Percentiles rank a stretch among this genome's conserved stretches.
Conservation (phyloP, 2,888 invertebrate species). For the Diploptera punctata region DNA sequence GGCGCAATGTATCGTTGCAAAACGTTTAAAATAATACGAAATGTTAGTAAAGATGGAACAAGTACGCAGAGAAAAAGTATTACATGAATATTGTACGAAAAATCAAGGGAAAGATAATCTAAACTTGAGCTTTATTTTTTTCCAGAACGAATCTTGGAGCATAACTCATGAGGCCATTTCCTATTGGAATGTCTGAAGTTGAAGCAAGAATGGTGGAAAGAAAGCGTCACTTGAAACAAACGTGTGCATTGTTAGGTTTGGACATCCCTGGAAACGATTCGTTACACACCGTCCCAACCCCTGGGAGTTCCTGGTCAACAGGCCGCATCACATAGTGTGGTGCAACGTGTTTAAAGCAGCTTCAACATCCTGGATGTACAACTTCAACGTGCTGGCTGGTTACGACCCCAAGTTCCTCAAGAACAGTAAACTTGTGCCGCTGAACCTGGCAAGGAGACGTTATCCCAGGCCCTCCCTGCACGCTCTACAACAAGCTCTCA, state of each 20-base stretch:
- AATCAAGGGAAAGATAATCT: no score
- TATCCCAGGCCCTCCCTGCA: constrained; percentile 78
- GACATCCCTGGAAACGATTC: constrained; percentile 59
- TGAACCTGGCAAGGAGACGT: constrained; percentile 78
- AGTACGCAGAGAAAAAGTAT: no score
- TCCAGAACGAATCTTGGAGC: constrained; percentile 18
- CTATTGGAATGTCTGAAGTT: constrained; percentile 50
- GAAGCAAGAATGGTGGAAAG: constrained; percentile 67
- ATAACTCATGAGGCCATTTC: constrained; percentile 24
- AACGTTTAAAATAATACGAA: no score
- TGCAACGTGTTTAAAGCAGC: constrained; percentile 82
- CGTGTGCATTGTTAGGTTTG: constrained; percentile 67
- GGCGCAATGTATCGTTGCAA: no score
- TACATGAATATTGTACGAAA: no score
- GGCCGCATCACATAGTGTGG: constrained; percentile 73
- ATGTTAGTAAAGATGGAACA: no score
- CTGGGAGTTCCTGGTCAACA: constrained; percentile 85
- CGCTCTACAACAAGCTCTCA: constrained; percentile 65
- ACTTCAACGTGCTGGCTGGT: constrained; percentile 86
- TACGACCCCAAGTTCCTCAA: constrained; percentile 78
- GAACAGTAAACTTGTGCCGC: constrained; percentile 73
- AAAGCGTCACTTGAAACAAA: constrained; percentile 62
- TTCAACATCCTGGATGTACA: constrained; percentile 93
- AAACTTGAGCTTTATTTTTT: no score
- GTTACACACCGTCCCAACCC: constrained; percentile 70